Conservation (phyloP, 1,140 invertebrate species). For the Tetraneura akinire region DNA sequence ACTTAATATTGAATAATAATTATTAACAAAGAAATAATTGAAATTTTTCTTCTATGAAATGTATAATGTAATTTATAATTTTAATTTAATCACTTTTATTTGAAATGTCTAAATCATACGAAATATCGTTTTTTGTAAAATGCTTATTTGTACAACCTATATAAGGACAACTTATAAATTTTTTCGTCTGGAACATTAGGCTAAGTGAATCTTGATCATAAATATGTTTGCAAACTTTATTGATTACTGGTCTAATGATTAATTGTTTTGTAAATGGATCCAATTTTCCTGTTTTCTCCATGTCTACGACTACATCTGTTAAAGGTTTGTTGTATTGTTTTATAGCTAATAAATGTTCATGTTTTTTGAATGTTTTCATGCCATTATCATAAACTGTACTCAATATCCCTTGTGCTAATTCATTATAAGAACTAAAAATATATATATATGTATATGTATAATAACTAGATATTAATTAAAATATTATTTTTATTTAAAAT, state of each 20-base stretch:
- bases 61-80: neutral
- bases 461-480: too few relatives aligned
- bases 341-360: conserved; percentile 39
- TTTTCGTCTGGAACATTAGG: neutral
- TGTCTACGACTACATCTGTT: neutral
- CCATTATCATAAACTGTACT: neutral
- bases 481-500: too few relatives aligned
- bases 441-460: too few relatives aligned
- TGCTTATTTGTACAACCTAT: conserved; percentile 32
- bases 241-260: neutral
- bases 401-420: conserved; percentile 9
- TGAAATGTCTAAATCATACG: neutral
- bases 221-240: conserved; percentile 34
- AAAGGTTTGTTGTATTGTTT: conserved; percentile 7
- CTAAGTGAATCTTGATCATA: conserved; percentile 38
- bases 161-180: conserved; percentile 14
- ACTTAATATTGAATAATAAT: neutral
- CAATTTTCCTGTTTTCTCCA: neutral
- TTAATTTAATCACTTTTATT: neutral
- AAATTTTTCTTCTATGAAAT: too few relatives aligned
- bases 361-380: conserved; percentile 20
- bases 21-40: neutral
- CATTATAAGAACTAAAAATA: conserved; percentile 12
- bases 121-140: conserved; percentile 33
- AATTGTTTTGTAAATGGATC: conserved; percentile 22